phyloP scores from a whole-genome alignment of 2,888 invertebrate genomes.

The Agrochola lota region DNA sequence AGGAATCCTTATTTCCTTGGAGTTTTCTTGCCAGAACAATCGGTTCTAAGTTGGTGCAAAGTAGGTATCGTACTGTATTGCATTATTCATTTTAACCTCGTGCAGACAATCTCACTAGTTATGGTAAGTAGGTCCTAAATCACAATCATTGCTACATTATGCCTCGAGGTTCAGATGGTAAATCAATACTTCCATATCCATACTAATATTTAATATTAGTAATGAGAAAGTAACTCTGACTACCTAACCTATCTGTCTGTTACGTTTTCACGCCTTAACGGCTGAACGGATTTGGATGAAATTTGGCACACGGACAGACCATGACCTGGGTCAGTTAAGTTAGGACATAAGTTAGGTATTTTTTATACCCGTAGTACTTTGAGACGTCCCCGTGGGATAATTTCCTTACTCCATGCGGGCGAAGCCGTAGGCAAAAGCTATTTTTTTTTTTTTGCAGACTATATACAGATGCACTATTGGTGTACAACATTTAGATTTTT shows the following conservation, averaged over 20 bases:
- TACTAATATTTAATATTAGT: not conserved
- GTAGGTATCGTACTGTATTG: not conserved
- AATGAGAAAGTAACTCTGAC: not conserved
- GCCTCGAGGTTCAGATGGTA: not conserved
- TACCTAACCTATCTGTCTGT: not conserved
- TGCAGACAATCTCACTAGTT: not conserved
- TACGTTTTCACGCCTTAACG: not conserved
- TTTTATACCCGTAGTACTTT: not conserved
- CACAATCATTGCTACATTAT: not conserved
- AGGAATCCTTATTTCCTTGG: not conserved
- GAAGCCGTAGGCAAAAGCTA: not conserved
- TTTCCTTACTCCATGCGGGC: not conserved
- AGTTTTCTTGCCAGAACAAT: not conserved
- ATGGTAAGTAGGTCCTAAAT: not conserved
- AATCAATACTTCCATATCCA: not conserved
- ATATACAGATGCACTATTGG: not conserved
- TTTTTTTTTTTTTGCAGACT: not conserved
- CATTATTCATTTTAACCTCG: not conserved
- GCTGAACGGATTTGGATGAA: not conserved
- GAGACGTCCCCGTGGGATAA: not conserved
- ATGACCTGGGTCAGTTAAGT: not conserved
- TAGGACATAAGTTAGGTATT: not conserved
- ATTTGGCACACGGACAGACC: not conserved
- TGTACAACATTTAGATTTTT: conserved; percentile 3
- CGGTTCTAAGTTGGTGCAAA: not conserved